Base-by-base conservation (phyloP, 2,797 vertebrate species). In the Novumbra hubbsi region DNA sequence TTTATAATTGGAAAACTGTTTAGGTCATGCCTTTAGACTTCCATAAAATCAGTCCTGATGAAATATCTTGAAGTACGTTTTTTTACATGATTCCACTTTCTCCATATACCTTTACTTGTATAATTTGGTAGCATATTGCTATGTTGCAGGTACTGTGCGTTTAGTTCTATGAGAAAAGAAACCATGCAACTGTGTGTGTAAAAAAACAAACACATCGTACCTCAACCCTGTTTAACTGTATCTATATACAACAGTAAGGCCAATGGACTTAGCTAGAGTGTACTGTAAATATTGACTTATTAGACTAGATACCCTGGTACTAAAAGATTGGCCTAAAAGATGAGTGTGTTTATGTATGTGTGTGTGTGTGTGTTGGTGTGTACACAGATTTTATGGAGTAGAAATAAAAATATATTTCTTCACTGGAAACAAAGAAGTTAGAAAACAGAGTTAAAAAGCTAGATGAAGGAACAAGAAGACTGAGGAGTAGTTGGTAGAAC, bases 221-320 rank as follows among this genome's bases (percentile, higher is more conserved):
- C 45, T 73, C 66, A 7, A 62, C 21, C n/a, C 32, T 24, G 32
- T 65, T 41, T 62, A 75, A 41, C 50, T 21, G 6, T 17, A 30
- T 32, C 34, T 62, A 70, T 45, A 34, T 27, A 68, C 64, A 38
- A 68, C 64, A 28, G 70, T 41, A 52, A 65, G 16, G 30, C n/a
- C 19, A n/a, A 2, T 77, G 32, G 55, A 75, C 5, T 38, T 19
- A 21, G 62, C 11, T 5, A 14, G 17, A 64, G 21, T 72, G 57
- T 77, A 52, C 24, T 69, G 65, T 77, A 52, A 74, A 74, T 77
- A 70, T 78, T 73, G 48, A 62, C 60, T 55, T 60, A n/a, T 73
- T 73, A 60, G 70, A 49, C 24, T 73, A 49, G 21, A 70, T 3
- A 62, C 48, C 27, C 49, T 66, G 60, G 24, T n/a, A 32, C 30